Conservation (phyloP, 2,113 vertebrate species). For the Bostrychus sinensis region DNA sequence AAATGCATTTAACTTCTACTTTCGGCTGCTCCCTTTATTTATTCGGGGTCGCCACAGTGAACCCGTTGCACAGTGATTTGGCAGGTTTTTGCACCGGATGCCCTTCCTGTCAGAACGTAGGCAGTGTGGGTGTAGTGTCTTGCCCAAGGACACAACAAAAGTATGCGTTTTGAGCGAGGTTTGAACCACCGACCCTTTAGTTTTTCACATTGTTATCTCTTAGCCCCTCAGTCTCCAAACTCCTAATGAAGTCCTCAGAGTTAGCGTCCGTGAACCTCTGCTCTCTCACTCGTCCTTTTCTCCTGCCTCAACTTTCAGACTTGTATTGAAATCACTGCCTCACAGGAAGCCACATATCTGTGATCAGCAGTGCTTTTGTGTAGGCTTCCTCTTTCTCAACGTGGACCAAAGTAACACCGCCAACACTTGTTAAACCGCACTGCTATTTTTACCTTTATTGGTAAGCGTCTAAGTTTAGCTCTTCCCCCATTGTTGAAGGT, state of each 20-base stretch:
- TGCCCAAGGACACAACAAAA: too few relatives aligned
- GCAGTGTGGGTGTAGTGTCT: too few relatives aligned
- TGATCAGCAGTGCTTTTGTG: slow-evolving; percentile 6
- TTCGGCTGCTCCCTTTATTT: too few relatives aligned
- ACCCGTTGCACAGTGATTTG: too few relatives aligned
- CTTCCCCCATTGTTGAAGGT: slow-evolving; percentile 27
- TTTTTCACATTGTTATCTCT: too few relatives aligned
- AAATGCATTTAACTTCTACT: too few relatives aligned
- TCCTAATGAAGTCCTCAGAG: neutral
- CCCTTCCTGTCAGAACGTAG: too few relatives aligned
- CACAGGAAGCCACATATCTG: neutral
- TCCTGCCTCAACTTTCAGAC: neutral
- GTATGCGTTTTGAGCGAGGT: too few relatives aligned
- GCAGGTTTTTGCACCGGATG: too few relatives aligned
- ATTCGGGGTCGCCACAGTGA: too few relatives aligned
- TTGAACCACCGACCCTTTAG: too few relatives aligned
- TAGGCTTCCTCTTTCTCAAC: neutral
- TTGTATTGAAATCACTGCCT: neutral
- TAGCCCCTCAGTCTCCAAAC: too few relatives aligned
- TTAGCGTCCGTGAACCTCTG: neutral
- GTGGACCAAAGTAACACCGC: slow-evolving; percentile 19
- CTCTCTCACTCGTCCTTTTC: neutral
- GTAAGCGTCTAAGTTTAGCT: slow-evolving; percentile 14
- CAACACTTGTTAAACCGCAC: slow-evolving; percentile 12
- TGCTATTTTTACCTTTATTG: slow-evolving; percentile 1